A percentile compares a stretch with the other conserved stretches of the same genome.
These are phyloP conservation scores for Mesochorus sp. DNA, from an alignment of 2,888 invertebrate species.

Conservation along the genomic window DNA sequence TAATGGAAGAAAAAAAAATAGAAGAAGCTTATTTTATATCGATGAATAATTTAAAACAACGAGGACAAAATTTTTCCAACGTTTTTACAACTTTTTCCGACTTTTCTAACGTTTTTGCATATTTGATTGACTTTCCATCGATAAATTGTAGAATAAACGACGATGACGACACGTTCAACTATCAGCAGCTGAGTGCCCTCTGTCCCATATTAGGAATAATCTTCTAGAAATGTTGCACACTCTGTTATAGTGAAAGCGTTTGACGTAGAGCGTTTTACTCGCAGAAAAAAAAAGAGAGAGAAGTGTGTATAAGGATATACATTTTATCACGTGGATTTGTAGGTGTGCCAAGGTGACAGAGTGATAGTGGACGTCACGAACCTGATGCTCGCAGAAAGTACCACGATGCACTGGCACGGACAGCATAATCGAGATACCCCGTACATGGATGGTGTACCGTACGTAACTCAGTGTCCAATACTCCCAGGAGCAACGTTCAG, in stretches of 20 bases:
- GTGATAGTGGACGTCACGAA: slow-evolving; percentile 93
- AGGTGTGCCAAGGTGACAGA: slow-evolving; percentile 94
- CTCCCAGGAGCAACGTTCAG: slow-evolving; percentile 89
- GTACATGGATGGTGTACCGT: slow-evolving; percentile 95
- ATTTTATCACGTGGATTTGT: slow-evolving; percentile 41
- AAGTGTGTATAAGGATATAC: not conserved
- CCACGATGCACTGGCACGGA: slow-evolving; percentile 96
- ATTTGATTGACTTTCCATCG: not conserved
- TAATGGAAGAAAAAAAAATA: too few relatives aligned
- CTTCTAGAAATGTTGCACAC: slow-evolving; percentile 36
- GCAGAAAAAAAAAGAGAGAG: not conserved
- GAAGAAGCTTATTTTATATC: too few relatives aligned
- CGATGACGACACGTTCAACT: not conserved
- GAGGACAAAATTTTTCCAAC: not conserved
- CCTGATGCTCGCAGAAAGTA: slow-evolving; percentile 89
- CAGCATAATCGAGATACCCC: slow-evolving; percentile 90
- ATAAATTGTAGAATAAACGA: not conserved
- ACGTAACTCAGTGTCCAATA: slow-evolving; percentile 93
- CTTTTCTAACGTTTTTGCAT: not conserved
- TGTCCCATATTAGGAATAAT: slow-evolving; percentile 23
- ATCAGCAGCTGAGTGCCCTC: not conserved
- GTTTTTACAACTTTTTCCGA: not conserved
- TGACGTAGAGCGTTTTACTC: slow-evolving; percentile 12
- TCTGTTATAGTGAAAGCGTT: slow-evolving; percentile 56
- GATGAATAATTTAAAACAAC: too few relatives aligned